phyloP scores from a whole-genome alignment of 2,888 invertebrate genomes.

The Tipula helvola region DNA sequence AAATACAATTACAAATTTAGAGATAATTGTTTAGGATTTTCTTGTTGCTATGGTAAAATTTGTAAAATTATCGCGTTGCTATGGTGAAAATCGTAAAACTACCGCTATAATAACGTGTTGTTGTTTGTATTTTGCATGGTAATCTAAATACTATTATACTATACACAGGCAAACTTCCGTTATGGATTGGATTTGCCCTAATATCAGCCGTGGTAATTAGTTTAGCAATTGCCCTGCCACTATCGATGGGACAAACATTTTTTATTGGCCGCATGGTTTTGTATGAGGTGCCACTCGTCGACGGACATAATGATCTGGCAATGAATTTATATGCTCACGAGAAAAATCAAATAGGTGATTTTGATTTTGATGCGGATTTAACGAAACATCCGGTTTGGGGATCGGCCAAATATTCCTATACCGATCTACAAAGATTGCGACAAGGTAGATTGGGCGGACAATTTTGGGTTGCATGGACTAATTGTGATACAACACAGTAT shows the following conservation, averaged over 20 bases:
- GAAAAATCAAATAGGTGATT: constrained; percentile 32
- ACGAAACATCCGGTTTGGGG: constrained; percentile 33
- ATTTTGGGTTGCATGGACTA: constrained; percentile 48
- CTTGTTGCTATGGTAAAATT: no score
- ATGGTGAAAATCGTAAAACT: no score
- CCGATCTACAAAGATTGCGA: constrained; percentile 40
- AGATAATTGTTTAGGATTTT: no score
- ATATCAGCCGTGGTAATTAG: neutral
- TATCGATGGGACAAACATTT: neutral
- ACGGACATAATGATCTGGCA: constrained; percentile 38
- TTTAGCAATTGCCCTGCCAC: neutral
- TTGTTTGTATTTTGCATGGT: no score
- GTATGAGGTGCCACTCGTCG: constrained; percentile 14
- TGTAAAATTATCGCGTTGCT: no score
- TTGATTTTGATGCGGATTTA: constrained; percentile 33
- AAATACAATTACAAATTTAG: no score
- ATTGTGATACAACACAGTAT: constrained; percentile 37
- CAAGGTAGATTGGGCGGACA: constrained; percentile 43
- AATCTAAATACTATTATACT: no score
- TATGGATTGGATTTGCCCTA: neutral
- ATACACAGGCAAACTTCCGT: neutral
- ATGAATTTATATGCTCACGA: constrained; percentile 31
- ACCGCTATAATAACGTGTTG: no score
- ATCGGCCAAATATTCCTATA: constrained; percentile 29
- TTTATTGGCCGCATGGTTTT: constrained; percentile 11